Conservation (phyloP, 2,888 invertebrate species). For the Leucozona laternaria region DNA sequence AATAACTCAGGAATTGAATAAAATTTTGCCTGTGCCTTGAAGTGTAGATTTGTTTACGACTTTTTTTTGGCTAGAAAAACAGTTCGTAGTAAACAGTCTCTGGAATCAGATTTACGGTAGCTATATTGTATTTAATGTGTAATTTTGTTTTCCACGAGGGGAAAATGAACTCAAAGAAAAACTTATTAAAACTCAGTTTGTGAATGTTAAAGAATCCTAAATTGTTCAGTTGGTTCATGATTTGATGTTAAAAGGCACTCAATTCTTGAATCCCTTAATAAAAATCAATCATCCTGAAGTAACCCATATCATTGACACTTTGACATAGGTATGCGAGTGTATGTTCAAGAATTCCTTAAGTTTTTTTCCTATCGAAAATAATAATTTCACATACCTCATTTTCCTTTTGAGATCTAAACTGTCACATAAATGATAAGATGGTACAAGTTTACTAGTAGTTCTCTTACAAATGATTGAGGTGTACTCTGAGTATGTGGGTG, state of each 20-base stretch:
- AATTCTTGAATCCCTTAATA: constrained; percentile 12
- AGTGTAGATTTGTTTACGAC: not conserved
- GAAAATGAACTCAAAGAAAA: no score
- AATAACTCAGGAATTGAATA: constrained; percentile 29
- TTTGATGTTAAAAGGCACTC: not conserved
- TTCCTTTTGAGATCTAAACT: constrained; percentile 26
- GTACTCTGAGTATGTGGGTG: no score
- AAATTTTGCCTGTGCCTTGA: not conserved
- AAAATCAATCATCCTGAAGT: constrained; percentile 65
- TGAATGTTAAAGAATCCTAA: no score
- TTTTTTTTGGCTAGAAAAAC: not conserved
- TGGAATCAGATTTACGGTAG: not conserved
- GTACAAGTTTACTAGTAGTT: constrained; percentile 18
- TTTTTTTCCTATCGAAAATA: constrained; percentile 47
- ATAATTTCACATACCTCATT: constrained; percentile 73
- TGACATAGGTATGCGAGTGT: no score
- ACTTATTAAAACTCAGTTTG: no score
- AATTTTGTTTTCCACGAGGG: no score
- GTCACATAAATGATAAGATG: constrained; percentile 14
- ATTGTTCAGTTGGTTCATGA: not conserved
- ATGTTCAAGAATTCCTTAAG: not conserved
- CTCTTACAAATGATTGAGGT: no score
- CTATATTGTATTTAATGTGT: not conserved
- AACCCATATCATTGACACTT: constrained; percentile 65
- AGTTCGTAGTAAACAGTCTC: not conserved